Base-by-base conservation (phyloP, 2,797 vertebrate genomes). In the Pagetopsis macropterus region DNA sequence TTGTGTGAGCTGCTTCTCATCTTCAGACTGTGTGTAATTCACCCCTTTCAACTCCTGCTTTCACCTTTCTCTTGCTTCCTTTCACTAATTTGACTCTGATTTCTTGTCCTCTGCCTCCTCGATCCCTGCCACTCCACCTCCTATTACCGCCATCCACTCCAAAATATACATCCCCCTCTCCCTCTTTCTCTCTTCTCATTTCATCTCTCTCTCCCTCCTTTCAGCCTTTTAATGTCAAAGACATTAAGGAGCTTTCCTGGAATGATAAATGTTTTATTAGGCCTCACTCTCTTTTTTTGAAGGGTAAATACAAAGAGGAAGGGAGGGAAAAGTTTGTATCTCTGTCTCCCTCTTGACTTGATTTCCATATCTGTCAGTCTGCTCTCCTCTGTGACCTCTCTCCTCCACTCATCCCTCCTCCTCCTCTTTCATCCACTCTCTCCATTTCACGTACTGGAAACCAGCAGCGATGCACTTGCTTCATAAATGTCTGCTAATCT, bases 211-310 rank as follows among this genome's bases (percentile, higher is more conserved):
- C 71, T 75, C 63, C 48, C 65, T 82, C 70, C 80, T 78, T 83
- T 82, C 75, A 64, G 76, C 75, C 85, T 88, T 93, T 91, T 92
- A 94, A 93, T 92, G 90, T 91, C 86, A 88, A 70, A 86, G 74
- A 86, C 89, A 86, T 88, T 88, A 93, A 89, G 93, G 91, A 84
- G 85, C 89, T 91, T 93, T 92, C 88, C 85, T 91, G 87, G 79
- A 89, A 91, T 90, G 86, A 93, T 95, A 93, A 93, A 94, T 94
- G 91, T 95, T 94, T 94, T 88, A 95, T 90, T 89, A 92, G 88
- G 79, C 81, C 65, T 86, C 70, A 64, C 83, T 79, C 74, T 65
- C 21, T 58, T 89, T 88, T 91, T 92, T 86, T 89, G 88, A 92
- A 93, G 90, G 88, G 88, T 92, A 92, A 93, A 94, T 89, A 92